Base-by-base conservation (phyloP, 2,113 vertebrate genomes). In the Ceuthmochares aereus region DNA sequence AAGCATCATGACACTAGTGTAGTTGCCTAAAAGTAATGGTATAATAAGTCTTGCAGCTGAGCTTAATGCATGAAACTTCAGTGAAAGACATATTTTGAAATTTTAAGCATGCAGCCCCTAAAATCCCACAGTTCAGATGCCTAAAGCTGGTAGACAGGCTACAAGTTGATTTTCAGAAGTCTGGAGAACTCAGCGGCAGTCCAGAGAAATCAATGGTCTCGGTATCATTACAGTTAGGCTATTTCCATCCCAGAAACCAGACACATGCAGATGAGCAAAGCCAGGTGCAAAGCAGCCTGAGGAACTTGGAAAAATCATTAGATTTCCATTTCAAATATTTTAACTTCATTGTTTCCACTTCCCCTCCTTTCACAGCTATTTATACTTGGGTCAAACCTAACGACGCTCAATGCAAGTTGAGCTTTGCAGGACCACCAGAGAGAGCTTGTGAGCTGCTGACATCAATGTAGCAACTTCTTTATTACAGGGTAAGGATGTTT, bases 401-500 rank as follows among this genome's bases (percentile, higher is more conserved):
- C 0, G 2, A 36, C 13, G 3, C 59, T n/a, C 12, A 5, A 22
- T 15, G 14, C 26, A 6, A 58, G 2, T 45, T 81, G 3, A 2
- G 59, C 58, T 94, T 42, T 42, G 27, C 37, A 54, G 37, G 64
- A 70, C 78, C 88, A 93, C 42, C 64, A 96, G 91, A 73, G 84
- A 90, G 80, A 92, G 84, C 69, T 8, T 88, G 87, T 76, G 87
- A 95, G 92, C 84, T 60, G 40, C 77, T 66, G 75, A 49, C 42
- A 21, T 56, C 25, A 37, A 30, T 0, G 2, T 9, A 52, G 42
- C 69, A 12, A 63, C 67, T 49, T 29, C 72, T 58, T 84, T 47
- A 89, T 16, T 0, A 20, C 21, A 26, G 42, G 52, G 49, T 9
- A 56, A 68, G 43, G 74, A 72, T 73, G 85, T 87, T 96, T 94